A percentile compares a stretch with the other conserved stretches of the same genome.
These are phyloP conservation scores for Electrona antarctica DNA, from an alignment of 2,113 vertebrate species.

Conservation along the genomic window DNA sequence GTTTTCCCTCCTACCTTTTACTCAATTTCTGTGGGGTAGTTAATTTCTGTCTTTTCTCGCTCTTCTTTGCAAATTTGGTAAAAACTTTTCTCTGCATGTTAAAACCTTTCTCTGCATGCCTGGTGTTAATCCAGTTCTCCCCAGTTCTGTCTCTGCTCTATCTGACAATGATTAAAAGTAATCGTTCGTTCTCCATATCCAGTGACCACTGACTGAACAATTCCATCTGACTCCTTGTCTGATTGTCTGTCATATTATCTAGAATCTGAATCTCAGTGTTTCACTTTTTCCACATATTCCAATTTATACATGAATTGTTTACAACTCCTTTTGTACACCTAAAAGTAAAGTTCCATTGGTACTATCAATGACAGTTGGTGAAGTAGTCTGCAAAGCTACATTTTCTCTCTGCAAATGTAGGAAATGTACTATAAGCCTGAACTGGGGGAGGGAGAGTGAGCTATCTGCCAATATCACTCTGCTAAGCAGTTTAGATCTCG, in stretches of 20 bases:
- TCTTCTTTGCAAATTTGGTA: neutral
- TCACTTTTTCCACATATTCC: too few species aligned
- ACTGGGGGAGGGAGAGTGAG: slow-evolving; percentile 14
- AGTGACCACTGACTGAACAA: too few species aligned
- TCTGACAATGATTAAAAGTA: neutral
- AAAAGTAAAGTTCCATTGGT: too few species aligned
- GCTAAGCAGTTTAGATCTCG: slow-evolving; percentile 11
- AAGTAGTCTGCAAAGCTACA: too few species aligned
- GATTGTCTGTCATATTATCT: neutral
- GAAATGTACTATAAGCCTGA: neutral
- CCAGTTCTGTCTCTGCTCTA: neutral
- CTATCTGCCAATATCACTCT: slow-evolving; percentile 31
- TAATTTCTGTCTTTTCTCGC: neutral
- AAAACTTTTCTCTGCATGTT: neutral
- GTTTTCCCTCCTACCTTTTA: too few species aligned
- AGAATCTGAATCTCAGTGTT: neutral
- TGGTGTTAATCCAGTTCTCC: neutral
- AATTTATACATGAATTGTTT: too few species aligned
- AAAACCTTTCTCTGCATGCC: neutral
- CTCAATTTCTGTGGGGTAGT: neutral
- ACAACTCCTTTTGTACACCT: too few species aligned
- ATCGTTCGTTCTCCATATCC: neutral
- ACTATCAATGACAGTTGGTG: too few species aligned
- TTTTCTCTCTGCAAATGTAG: neutral
- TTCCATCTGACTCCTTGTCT: neutral